These are phyloP conservation scores for Drosophila melanosoma DNA, from an alignment of 2,888 invertebrate genomes.

Conservation along the genomic window DNA sequence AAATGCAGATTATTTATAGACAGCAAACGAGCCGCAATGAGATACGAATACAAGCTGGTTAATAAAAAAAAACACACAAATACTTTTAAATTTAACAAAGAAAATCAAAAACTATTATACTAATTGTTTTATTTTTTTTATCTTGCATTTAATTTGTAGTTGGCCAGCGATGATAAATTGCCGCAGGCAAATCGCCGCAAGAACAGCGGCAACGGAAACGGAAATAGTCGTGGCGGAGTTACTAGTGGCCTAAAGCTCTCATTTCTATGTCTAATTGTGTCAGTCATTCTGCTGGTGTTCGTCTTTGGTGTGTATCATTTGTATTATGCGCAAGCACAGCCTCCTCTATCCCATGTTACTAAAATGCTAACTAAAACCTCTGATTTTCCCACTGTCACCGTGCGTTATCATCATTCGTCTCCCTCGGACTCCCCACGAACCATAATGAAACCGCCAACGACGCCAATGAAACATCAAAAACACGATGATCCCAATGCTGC, in stretches of 20 bases:
- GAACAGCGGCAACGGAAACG: conserved; percentile 53
- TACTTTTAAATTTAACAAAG: neutral
- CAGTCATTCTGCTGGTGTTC: conserved; percentile 81
- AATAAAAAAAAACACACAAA: neutral
- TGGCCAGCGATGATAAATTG: conserved; percentile 74
- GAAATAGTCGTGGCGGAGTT: conserved; percentile 51
- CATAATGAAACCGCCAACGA: conserved; percentile 19
- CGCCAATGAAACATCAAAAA: conserved; percentile 18
- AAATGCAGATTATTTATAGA: conserved; percentile 52
- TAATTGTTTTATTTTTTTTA: neutral
- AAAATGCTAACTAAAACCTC: conserved; percentile 56
- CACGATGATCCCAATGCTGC: conserved; percentile 8
- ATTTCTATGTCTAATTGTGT: conserved; percentile 83
- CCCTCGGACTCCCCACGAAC: conserved; percentile 18
- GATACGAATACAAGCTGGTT: conserved; percentile 81
- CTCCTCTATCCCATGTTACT: conserved; percentile 14
- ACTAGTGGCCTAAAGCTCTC: conserved; percentile 83
- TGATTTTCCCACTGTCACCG: conserved; percentile 58
- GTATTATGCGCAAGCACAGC: conserved; percentile 20
- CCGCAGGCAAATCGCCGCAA: conserved; percentile 66
- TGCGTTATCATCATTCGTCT: conserved; percentile 40
- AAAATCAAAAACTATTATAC: conserved; percentile 2
- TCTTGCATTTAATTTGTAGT: conserved; percentile 46
- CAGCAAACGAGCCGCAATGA: conserved; percentile 62
- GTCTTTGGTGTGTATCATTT: conserved; percentile 82